Conservation (phyloP, 2,888 invertebrate species). For the Belgica antarctica region DNA sequence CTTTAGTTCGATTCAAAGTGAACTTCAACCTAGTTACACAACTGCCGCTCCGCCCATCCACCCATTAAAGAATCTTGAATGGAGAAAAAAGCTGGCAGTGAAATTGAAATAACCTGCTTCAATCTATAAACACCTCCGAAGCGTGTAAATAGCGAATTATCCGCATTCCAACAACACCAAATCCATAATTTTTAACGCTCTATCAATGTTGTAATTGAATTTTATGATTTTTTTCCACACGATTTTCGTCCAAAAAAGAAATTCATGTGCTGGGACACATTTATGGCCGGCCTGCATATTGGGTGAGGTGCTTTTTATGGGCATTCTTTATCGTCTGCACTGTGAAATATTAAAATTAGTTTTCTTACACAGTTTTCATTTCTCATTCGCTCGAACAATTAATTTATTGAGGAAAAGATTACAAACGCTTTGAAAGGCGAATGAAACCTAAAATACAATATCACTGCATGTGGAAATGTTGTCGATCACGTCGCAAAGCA, state of each 20-base stretch:
- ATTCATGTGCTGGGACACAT: background rate
- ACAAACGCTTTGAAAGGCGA: background rate
- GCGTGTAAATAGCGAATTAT: constrained; percentile 36
- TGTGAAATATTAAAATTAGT: constrained; percentile 15
- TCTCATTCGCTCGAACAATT: no score
- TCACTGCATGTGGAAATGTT: background rate
- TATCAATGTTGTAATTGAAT: constrained; percentile 35
- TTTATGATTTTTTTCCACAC: constrained; percentile 39
- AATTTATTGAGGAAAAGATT: no score
- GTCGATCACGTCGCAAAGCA: background rate
- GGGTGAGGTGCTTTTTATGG: background rate
- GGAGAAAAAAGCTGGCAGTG: constrained; percentile 30
- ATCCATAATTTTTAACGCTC: constrained; percentile 11
- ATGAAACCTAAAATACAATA: background rate
- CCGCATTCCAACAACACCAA: constrained; percentile 36
- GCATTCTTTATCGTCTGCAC: background rate
- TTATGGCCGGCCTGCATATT: constrained; percentile 12
- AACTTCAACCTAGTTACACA: no score
- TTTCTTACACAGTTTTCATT: no score
- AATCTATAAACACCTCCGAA: constrained; percentile 16
- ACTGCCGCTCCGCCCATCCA: no score
- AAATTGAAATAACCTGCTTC: constrained; percentile 39
- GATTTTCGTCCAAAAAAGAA: constrained; percentile 24
- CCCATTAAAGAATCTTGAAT: no score
- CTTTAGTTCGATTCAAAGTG: no score